phyloP scores from a whole-genome alignment of 2,797 vertebrate genomes.

The Lophotriccus pileatus region DNA sequence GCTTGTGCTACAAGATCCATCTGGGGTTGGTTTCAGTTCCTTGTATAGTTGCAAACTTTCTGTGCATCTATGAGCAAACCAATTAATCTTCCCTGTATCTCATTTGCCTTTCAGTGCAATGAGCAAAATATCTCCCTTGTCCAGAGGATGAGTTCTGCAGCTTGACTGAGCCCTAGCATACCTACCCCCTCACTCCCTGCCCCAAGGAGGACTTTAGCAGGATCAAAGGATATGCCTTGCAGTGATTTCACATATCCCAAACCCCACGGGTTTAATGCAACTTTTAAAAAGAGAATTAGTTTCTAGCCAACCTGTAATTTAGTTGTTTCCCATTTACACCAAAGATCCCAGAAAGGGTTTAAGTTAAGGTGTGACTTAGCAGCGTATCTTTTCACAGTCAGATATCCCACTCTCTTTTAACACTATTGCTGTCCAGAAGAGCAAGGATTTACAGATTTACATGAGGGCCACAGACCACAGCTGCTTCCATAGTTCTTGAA shows the following conservation, averaged over 20 bases:
- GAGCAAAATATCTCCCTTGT: background rate
- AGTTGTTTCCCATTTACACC: background rate
- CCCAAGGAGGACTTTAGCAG: background rate
- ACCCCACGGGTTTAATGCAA: fast-evolving
- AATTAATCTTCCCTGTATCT: background rate
- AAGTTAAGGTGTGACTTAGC: background rate
- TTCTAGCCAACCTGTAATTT: background rate
- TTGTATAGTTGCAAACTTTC: background rate
- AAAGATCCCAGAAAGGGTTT: background rate
- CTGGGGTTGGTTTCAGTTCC: background rate
- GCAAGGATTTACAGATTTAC: background rate
- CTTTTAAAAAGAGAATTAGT: background rate
- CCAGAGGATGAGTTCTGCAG: background rate
- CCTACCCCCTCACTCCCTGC: background rate
- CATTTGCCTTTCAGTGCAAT: background rate
- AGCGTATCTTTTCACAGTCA: background rate
- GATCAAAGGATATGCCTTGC: background rate
- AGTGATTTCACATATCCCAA: background rate
- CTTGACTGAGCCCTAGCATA: background rate
- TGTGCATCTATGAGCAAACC: background rate
- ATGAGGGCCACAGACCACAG: background rate
- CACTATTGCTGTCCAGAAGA: background rate
- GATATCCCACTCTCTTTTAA: background rate
- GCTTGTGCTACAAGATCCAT: background rate
- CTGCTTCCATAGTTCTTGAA: background rate